These are phyloP conservation scores for Trachemys scripta DNA, from an alignment of 2,113 vertebrate genomes.

Conservation along the genomic window DNA sequence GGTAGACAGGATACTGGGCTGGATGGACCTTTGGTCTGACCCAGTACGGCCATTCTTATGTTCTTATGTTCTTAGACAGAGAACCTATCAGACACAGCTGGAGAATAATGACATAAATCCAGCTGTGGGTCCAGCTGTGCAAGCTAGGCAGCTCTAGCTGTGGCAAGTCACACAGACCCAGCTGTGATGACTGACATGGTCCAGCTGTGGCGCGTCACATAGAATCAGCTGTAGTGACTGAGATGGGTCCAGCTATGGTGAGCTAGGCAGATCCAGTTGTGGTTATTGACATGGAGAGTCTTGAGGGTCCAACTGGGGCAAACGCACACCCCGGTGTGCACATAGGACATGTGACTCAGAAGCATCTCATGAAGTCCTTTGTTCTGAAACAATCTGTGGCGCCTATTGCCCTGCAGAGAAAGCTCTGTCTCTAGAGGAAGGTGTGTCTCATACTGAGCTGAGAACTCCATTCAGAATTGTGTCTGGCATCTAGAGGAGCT, in stretches of 20 bases:
- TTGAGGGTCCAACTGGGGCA: rapidly evolving
- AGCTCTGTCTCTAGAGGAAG: not conserved
- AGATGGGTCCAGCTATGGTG: not conserved
- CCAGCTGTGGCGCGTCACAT: not conserved
- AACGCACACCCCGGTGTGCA: rapidly evolving
- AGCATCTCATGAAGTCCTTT: not conserved
- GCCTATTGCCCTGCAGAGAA: rapidly evolving
- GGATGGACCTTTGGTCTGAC: too few species aligned
- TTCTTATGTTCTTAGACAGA: not conserved
- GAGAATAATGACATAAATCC: too few species aligned
- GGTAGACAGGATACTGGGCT: too few species aligned
- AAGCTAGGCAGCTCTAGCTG: too few species aligned
- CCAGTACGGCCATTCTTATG: too few species aligned
- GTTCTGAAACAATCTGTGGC: not conserved
- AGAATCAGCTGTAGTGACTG: not conserved
- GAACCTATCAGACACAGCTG: not conserved
- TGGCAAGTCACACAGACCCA: not conserved
- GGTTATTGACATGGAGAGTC: not conserved
- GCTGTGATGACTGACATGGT: not conserved
- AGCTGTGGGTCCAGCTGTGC: not conserved
- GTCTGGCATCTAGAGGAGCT: conserved; percentile 16
- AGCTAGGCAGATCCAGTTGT: rapidly evolving
- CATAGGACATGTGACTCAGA: not conserved
- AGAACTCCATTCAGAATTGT: not conserved
- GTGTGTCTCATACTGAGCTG: not conserved